Evolutionary conservation across 2,888 invertebrate species (phyloP).

Genomic region (Flexamia atlantica): DNA sequence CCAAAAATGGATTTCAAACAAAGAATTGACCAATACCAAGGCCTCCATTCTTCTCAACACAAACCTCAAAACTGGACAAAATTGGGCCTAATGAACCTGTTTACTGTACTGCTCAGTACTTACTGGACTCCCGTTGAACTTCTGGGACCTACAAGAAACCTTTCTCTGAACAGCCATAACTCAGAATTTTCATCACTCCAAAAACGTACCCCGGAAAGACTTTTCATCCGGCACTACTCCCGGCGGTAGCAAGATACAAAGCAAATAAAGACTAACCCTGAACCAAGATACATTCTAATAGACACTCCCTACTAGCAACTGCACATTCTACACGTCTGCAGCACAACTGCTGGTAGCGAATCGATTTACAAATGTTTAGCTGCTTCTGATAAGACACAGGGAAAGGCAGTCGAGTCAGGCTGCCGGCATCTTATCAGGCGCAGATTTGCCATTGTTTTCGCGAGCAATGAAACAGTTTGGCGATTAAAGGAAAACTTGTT

Average conservation of each 20-base stretch:
- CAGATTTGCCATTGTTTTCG: too few relatives aligned
- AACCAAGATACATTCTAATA: background rate
- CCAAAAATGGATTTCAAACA: too few relatives aligned
- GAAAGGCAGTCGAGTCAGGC: background rate
- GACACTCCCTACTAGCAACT: background rate
- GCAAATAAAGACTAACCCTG: too few relatives aligned
- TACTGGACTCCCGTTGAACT: background rate
- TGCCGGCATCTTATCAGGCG: background rate
- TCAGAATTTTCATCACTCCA: too few relatives aligned
- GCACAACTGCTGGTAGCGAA: background rate
- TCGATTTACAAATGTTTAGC: background rate
- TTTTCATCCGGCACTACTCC: background rate
- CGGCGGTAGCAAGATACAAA: too few relatives aligned
- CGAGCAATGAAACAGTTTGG: too few relatives aligned
- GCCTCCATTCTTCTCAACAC: too few relatives aligned
- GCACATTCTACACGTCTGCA: background rate
- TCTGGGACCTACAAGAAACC: background rate
- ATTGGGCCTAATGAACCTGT: background rate
- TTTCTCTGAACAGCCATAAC: background rate
- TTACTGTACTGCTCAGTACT: background rate
- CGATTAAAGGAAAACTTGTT: too few relatives aligned
- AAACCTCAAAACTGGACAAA: too few relatives aligned
- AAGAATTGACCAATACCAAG: too few relatives aligned
- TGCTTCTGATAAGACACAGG: background rate
- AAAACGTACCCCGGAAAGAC: too few relatives aligned